Evolutionary conservation across 1,140 invertebrate species (phyloP).

Genomic region (Hyposmocoma kahamanoa): DNA sequence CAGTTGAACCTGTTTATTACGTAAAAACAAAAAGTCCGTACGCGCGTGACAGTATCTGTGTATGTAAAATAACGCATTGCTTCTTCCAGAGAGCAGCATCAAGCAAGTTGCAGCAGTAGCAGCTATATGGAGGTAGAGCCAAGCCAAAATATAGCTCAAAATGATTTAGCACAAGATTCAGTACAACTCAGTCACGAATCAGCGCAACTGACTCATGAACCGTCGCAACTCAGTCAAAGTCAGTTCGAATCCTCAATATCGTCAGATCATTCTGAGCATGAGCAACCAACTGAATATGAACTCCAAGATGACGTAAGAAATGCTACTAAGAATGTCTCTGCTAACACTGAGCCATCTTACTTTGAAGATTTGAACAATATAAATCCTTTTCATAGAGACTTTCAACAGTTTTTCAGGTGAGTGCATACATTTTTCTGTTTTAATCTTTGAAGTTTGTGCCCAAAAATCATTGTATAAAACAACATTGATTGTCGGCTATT

Average conservation of each 20-base stretch:
- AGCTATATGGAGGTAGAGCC: conserved; percentile 11
- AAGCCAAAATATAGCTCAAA: conserved; percentile 12
- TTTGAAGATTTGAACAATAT: conserved; percentile 16
- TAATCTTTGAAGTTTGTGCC: too few relatives aligned
- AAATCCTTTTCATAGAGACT: conserved; percentile 29
- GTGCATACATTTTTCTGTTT: too few relatives aligned
- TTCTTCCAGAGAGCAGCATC: conserved; percentile 28
- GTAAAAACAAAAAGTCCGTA: too few relatives aligned
- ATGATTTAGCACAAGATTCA: too few relatives aligned
- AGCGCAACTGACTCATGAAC: conserved; percentile 9
- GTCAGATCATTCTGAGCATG: conserved; percentile 27
- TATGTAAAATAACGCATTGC: background rate
- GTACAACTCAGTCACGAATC: too few relatives aligned
- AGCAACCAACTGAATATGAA: conserved; percentile 30
- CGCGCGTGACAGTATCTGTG: too few relatives aligned
- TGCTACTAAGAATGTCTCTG: conserved; percentile 18
- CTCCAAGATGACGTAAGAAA: conserved; percentile 14
- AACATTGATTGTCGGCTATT: too few relatives aligned
- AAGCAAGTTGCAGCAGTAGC: conserved; percentile 28
- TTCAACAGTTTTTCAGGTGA: conserved; percentile 44
- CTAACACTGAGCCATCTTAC: conserved; percentile 35
- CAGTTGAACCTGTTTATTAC: too few relatives aligned
- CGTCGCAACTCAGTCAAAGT: background rate
- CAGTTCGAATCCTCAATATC: conserved; percentile 28
- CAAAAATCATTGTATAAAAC: too few relatives aligned